These are phyloP conservation scores for Stylophora pistillata DNA, from an alignment of 64 coral and sea anemone species.

Conservation along the genomic window DNA sequence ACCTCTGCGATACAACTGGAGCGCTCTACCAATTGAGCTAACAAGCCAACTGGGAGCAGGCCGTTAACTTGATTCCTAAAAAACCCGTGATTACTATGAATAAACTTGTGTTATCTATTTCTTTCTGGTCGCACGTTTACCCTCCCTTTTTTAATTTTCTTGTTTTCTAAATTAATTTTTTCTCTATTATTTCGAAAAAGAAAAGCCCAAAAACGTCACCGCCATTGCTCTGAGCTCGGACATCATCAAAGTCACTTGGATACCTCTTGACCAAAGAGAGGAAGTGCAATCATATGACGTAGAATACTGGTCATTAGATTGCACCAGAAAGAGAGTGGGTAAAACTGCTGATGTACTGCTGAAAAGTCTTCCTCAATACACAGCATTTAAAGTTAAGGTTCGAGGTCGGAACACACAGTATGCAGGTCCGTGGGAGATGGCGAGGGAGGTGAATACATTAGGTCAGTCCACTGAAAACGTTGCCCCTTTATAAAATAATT, in stretches of 20 bases:
- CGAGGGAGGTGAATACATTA: slow-evolving; percentile 1
- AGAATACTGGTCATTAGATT: slow-evolving; percentile 10
- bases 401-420: slow-evolving; percentile 51
- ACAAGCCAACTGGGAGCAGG: too few species aligned
- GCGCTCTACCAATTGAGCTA: too few species aligned
- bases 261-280: slow-evolving; percentile 3
- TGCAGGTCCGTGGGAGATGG: slow-evolving; percentile 53
- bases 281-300: slow-evolving; percentile 50
- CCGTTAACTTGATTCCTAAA: too few species aligned
- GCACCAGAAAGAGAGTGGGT: neutral
- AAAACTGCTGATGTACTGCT: neutral
- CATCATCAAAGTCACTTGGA: slow-evolving; percentile 41
- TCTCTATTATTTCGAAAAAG: neutral
- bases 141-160: neutral
- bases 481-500: too few species aligned
- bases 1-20: too few species aligned
- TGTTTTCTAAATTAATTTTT: neutral
- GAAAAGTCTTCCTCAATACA: slow-evolving; percentile 46
- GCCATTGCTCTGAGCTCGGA: slow-evolving; percentile 26
- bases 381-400: slow-evolving; percentile 39
- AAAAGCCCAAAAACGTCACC: slow-evolving; percentile 9
- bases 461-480: slow-evolving; percentile 10
- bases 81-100: too few species aligned
- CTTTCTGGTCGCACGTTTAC: too few species aligned
- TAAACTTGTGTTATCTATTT: too few species aligned